Evolutionary conservation across 2,888 invertebrate genomes (phyloP).

Genomic region (Herminia tarsipennalis): DNA sequence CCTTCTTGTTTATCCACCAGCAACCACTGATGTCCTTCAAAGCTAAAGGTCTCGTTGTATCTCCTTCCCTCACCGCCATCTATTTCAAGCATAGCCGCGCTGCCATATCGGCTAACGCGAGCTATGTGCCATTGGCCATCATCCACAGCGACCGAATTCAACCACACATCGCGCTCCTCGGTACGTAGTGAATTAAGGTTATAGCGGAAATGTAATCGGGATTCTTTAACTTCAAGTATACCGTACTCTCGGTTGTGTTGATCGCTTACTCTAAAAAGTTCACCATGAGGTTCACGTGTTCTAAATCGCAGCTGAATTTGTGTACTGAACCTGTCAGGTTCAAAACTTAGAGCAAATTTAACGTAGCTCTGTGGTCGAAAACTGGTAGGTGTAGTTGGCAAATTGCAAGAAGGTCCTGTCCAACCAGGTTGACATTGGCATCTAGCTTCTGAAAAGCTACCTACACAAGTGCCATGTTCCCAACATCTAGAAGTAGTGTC

Average conservation of each 20-base stretch:
- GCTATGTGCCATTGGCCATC: constrained; percentile 99
- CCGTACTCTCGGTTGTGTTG: constrained; percentile 98
- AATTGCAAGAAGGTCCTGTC: constrained; percentile 95
- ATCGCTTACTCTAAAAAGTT: constrained; percentile 96
- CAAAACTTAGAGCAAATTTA: constrained; percentile 97
- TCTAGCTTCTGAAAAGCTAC: constrained; percentile 94
- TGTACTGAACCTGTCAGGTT: constrained; percentile 96
- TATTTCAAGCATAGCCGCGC: constrained; percentile 95
- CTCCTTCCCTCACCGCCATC: constrained; percentile 98
- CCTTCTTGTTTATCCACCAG: constrained; percentile 97
- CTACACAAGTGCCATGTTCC: constrained; percentile 98
- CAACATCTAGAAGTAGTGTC: constrained; percentile 94
- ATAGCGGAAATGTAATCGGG: constrained; percentile 95
- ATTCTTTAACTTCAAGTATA: constrained; percentile 95
- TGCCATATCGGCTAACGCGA: constrained; percentile 95
- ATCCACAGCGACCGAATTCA: constrained; percentile 95
- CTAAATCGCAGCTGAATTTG: constrained; percentile 97
- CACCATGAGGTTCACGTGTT: constrained; percentile 96
- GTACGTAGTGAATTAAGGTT: constrained; percentile 96
- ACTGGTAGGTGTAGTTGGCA: constrained; percentile 95
- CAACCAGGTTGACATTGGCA: constrained; percentile 98
- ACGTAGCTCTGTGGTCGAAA: constrained; percentile 98
- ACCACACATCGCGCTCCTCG: constrained; percentile 95
- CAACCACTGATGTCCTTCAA: constrained; percentile 96
- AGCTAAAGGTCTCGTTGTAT: constrained; percentile 96